Evolutionary conservation across 1,140 invertebrate genomes (phyloP).

Genomic region (Hormaphis cornu): DNA sequence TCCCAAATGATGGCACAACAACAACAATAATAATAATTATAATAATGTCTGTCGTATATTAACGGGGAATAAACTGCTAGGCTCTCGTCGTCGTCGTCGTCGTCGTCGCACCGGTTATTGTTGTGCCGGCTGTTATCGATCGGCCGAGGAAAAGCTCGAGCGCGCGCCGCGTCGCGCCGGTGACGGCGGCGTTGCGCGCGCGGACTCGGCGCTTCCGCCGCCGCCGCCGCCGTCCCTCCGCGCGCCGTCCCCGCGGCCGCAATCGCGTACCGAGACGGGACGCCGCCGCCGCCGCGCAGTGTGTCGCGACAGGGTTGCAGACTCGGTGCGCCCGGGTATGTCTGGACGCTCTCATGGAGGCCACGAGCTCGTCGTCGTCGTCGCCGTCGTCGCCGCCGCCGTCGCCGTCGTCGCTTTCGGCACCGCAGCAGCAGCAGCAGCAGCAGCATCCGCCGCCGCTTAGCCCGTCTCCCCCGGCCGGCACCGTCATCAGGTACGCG

Average conservation of each 20-base stretch:
- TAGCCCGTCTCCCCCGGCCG: not conserved
- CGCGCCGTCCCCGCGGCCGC: not conserved
- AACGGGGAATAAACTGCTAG: too few species aligned
- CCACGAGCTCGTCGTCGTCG: conserved; percentile 31
- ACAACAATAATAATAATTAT: too few species aligned
- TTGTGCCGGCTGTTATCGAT: conserved; percentile 31
- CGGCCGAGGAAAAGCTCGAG: conserved; percentile 14
- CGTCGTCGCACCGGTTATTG: conserved; percentile 1
- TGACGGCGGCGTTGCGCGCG: conserved; percentile 7
- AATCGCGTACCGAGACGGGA: not conserved
- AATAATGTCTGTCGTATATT: too few species aligned
- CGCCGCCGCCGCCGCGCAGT: not conserved
- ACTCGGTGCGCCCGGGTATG: conserved; percentile 28
- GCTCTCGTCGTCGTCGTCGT: not conserved
- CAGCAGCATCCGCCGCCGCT: too few species aligned
- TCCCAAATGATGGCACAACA: too few species aligned
- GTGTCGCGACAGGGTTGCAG: conserved; percentile 28
- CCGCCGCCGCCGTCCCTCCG: not conserved
- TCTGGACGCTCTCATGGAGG: conserved; percentile 33
- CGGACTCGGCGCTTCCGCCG: not conserved
- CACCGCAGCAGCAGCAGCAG: too few species aligned
- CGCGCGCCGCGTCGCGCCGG: conserved; percentile 18
- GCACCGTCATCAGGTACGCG: not conserved
- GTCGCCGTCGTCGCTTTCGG: conserved; percentile 10
- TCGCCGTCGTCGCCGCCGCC: conserved; percentile 12